Conservation (phyloP, 2,888 invertebrate genomes). For the Epistrophe grossulariae region DNA sequence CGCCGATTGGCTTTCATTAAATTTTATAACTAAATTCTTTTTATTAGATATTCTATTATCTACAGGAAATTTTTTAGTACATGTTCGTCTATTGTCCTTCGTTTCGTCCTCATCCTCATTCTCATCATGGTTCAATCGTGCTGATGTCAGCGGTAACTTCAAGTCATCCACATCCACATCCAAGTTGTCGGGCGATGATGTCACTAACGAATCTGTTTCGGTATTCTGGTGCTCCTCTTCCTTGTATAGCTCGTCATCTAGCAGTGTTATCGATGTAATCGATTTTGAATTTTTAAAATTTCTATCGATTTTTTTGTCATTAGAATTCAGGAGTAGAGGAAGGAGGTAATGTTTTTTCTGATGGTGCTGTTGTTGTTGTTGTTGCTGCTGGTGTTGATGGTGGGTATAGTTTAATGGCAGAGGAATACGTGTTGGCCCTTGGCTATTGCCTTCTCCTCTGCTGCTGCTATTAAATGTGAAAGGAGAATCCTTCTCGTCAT, state of each 20-base stretch:
- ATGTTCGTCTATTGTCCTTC: constrained; percentile 74
- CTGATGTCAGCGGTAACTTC: constrained; percentile 51
- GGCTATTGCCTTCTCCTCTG: constrained; percentile 54
- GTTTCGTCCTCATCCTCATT: constrained; percentile 17
- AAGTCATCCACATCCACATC: constrained; percentile 19
- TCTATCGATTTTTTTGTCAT: constrained; percentile 70
- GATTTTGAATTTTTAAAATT: constrained; percentile 74
- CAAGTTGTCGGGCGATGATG: constrained; percentile 26
- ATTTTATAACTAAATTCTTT: constrained; percentile 76
- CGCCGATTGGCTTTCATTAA: constrained; percentile 75
- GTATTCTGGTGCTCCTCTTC: constrained; percentile 7
- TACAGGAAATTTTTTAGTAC: constrained; percentile 75
- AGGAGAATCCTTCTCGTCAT: constrained; percentile 33
- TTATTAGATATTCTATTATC: constrained; percentile 76
- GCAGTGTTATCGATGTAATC: constrained; percentile 57
- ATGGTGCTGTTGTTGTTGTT: constrained; percentile 25
- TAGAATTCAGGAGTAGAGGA: constrained; percentile 56
- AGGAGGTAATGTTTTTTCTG: constrained; percentile 60
- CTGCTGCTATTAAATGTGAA: constrained; percentile 19
- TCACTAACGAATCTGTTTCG: constrained; percentile 43
- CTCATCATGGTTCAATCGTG: constrained; percentile 56
- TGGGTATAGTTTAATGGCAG: constrained; percentile 53
- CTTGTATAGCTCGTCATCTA: background rate
- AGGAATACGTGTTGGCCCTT: constrained; percentile 69
- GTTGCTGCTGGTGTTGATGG: constrained; percentile 35